Evolutionary conservation across 2,797 vertebrate species (phyloP).

Genomic region (Rhinatrema bivittatum): DNA sequence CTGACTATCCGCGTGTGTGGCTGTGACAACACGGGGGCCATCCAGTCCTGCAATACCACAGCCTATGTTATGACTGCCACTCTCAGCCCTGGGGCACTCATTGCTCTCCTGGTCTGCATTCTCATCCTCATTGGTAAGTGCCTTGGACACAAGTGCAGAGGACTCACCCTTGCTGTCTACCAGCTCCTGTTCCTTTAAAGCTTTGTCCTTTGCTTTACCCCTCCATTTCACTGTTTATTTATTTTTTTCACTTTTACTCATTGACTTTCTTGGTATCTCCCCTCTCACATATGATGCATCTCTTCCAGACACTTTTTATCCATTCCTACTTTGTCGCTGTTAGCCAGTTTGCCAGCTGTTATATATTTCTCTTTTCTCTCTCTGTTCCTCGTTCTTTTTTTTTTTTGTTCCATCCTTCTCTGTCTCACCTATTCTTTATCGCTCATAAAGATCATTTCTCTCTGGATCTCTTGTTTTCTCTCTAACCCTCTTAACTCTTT

Average conservation of each 20-base stretch:
- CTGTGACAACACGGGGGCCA: constrained; percentile 81
- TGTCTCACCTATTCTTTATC: not conserved
- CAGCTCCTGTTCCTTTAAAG: not conserved
- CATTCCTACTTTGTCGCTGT: no score
- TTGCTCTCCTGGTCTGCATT: constrained; percentile 89
- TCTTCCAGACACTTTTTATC: no score
- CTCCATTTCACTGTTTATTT: not conserved
- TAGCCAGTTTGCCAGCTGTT: no score
- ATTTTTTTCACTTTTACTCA: no score
- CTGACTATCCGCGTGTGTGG: constrained; percentile 90
- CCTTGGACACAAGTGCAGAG: accelerated
- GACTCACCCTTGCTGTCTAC: not conserved
- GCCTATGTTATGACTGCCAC: constrained; percentile 80
- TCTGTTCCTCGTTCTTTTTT: no score
- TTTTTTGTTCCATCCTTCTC: not conserved
- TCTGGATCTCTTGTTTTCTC: no score
- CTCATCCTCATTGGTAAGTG: constrained; percentile 94
- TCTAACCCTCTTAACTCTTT: no score
- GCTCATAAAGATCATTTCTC: no score
- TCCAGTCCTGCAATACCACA: constrained; percentile 92
- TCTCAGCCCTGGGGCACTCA: constrained; percentile 91
- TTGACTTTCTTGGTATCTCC: not conserved
- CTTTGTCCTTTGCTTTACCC: no score
- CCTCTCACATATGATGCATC: no score
- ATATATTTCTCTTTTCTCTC: no score